Conservation (phyloP, 2,113 vertebrate genomes). For the Eurystomus gularis region DNA sequence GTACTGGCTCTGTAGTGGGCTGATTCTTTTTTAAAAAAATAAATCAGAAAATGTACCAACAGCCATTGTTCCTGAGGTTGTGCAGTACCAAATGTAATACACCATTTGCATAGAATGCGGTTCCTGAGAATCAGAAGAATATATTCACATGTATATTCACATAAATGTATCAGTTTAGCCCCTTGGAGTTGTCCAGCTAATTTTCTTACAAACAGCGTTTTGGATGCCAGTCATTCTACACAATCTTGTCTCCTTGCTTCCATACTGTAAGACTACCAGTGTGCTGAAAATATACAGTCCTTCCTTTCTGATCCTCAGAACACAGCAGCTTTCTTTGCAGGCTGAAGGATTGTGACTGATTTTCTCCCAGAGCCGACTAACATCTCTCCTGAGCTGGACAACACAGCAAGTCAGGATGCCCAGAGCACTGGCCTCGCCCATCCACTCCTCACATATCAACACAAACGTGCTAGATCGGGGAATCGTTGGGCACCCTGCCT, state of each 20-base stretch:
- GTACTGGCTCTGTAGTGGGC: not conserved
- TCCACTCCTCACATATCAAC: not conserved
- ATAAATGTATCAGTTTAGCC: not conserved
- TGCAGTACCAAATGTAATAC: not conserved
- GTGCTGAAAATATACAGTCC: not conserved
- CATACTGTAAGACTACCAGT: not conserved
- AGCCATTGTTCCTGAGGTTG: not conserved
- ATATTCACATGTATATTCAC: not conserved
- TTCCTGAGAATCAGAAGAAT: not conserved
- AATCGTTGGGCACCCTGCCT: not conserved
- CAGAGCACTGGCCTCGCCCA: fast-evolving
- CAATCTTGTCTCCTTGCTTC: not conserved
- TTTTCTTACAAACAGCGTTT: not conserved
- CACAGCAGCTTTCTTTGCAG: not conserved
- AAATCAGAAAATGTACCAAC: not conserved
- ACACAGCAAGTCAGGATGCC: not conserved
- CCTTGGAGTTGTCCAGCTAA: not conserved
- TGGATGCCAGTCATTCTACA: not conserved
- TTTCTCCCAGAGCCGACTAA: not conserved
- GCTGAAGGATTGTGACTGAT: not conserved
- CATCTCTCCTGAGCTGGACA: not conserved
- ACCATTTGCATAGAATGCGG: not conserved
- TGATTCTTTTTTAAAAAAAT: not conserved
- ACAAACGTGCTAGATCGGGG: fast-evolving
- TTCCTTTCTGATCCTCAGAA: not conserved